Evolutionary conservation across 2,797 vertebrate genomes (phyloP).

Genomic region (Furcifer pardalis): DNA sequence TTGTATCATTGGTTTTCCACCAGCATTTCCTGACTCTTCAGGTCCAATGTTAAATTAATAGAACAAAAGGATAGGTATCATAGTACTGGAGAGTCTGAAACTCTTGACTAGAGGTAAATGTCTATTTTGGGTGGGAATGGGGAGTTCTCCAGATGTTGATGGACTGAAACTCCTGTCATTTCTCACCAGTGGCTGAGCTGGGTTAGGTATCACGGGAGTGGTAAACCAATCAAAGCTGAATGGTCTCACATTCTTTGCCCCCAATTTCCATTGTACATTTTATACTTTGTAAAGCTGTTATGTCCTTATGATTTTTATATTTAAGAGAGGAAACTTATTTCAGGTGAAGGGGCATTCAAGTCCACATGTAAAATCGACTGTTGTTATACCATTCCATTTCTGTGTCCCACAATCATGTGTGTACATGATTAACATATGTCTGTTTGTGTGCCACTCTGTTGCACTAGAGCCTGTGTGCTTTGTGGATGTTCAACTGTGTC

Average conservation of each 20-base stretch:
- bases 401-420: background rate
- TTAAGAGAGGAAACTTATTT: background rate
- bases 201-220: no score
- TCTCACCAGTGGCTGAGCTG: no score
- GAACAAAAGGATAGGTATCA: background rate
- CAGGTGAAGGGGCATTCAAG: background rate
- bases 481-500: background rate
- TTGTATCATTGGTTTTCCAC: background rate
- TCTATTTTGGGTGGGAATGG: no score
- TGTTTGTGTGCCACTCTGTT: background rate
- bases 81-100: background rate
- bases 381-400: background rate
- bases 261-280: no score
- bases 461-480: conserved; percentile 23
- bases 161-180: no score
- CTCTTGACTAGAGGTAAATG: no score
- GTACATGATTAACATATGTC: background rate
- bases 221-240: no score
- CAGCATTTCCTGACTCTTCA: background rate
- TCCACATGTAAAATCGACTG: no score
- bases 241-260: no score
- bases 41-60: background rate
- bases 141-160: no score
- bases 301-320: background rate
- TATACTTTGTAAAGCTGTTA: background rate